These are phyloP conservation scores for Resseliella maxima DNA, from an alignment of 2,888 invertebrate species.

Conservation along the genomic window DNA sequence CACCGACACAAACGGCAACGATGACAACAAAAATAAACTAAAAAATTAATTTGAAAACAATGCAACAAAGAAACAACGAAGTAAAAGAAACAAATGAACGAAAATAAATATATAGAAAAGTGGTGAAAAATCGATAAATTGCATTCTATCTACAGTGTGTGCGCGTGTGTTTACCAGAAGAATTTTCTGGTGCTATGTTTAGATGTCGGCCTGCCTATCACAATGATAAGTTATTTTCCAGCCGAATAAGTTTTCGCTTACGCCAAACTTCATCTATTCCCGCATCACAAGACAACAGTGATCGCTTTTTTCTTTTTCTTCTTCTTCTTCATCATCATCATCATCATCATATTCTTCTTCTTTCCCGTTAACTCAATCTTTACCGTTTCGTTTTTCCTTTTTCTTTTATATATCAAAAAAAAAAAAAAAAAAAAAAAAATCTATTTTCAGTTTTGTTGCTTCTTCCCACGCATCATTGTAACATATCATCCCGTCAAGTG, in stretches of 20 bases:
- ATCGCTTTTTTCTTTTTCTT: not conserved
- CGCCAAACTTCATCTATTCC: slow-evolving; percentile 22
- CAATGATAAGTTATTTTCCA: slow-evolving; percentile 38
- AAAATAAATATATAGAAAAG: not conserved
- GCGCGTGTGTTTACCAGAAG: not conserved
- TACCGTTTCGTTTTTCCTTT: too few species aligned
- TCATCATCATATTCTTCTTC: too few species aligned
- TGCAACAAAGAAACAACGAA: slow-evolving; percentile 12
- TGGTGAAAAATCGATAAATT: slow-evolving; percentile 6
- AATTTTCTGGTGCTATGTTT: not conserved
- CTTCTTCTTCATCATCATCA: not conserved
- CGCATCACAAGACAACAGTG: not conserved
- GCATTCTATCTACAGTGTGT: not conserved
- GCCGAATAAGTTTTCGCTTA: slow-evolving; percentile 13
- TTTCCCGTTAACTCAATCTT: too few species aligned
- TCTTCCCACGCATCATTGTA: not conserved
- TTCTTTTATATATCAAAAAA: too few species aligned
- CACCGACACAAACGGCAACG: slow-evolving; percentile 3
- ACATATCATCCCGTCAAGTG: slow-evolving; percentile 15
- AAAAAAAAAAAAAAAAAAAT: too few species aligned
- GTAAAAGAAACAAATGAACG: not conserved
- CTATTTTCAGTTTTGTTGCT: too few species aligned
- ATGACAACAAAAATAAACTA: slow-evolving; percentile 22
- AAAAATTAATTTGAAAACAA: slow-evolving; percentile 15
- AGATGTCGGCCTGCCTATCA: slow-evolving; percentile 15